phyloP scores from a whole-genome alignment of 2,888 invertebrate species.

The Leptura quadrifasciata region DNA sequence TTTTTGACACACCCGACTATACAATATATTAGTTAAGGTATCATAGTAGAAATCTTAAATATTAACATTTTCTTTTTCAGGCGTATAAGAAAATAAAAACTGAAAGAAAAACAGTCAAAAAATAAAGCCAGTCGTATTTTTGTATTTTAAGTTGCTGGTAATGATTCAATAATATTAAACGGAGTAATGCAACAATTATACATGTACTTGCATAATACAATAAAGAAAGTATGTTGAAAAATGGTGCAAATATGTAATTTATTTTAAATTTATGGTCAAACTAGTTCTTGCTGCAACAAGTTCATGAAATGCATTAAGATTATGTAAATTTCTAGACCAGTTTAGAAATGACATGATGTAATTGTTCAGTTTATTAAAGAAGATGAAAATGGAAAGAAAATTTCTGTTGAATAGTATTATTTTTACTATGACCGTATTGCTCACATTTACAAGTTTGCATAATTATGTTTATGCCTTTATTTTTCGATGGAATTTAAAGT shows the following conservation, averaged over 20 bases:
- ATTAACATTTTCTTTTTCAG: no score
- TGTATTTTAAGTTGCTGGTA: not conserved
- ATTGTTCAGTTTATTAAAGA: not conserved
- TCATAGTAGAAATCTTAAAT: no score
- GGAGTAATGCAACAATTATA: constrained; percentile 37
- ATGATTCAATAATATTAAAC: not conserved
- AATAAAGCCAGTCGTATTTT: no score
- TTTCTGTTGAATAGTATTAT: not conserved
- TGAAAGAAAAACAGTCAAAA: no score
- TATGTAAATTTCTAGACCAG: constrained; percentile 27
- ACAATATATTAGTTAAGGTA: no score
- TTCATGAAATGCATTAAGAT: constrained; percentile 33
- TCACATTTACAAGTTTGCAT: no score
- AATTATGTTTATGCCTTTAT: no score
- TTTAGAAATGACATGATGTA: not conserved
- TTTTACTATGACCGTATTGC: no score
- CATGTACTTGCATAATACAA: constrained; percentile 40
- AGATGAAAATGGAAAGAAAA: not conserved
- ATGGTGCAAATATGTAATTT: constrained; percentile 34
- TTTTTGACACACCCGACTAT: no score
- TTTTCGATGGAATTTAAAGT: no score
- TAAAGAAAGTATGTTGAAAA: constrained; percentile 41
- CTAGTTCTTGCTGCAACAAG: constrained; percentile 36
- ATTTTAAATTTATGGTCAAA: constrained; percentile 37
- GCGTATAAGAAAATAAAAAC: no score